These are phyloP conservation scores for Dicyrtomina minuta DNA, from an alignment of 2,888 invertebrate species.

Conservation along the genomic window DNA sequence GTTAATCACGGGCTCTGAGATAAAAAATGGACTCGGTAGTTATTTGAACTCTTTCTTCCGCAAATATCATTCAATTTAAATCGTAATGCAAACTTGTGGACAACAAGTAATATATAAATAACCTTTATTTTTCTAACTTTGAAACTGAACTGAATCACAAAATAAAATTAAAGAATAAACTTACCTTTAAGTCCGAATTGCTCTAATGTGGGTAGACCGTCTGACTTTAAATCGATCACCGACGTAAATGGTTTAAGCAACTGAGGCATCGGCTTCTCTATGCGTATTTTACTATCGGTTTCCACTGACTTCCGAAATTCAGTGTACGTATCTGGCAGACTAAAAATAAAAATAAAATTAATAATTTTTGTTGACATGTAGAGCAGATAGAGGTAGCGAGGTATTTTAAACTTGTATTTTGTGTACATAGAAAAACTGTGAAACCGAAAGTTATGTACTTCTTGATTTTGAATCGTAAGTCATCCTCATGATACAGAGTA, in stretches of 20 bases:
- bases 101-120: too few relatives aligned
- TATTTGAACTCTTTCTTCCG: too few relatives aligned
- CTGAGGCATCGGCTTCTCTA: constrained; percentile 45
- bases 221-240: constrained; percentile 19
- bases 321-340: constrained; percentile 49
- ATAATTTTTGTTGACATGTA: neutral
- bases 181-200: constrained; percentile 30
- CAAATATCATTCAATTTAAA: too few relatives aligned
- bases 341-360: constrained; percentile 1
- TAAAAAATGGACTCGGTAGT: too few relatives aligned
- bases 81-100: too few relatives aligned
- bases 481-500: constrained; percentile 47
- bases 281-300: constrained; percentile 35
- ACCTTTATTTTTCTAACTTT: too few relatives aligned
- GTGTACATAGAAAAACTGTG: too few relatives aligned
- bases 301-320: constrained; percentile 49
- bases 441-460: constrained; percentile 21
- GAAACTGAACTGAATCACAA: neutral
- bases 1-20: constrained; percentile 11
- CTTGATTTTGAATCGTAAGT: constrained; percentile 42
- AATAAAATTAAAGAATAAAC: neutral
- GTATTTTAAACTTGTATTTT: neutral
- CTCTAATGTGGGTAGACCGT: constrained; percentile 1
- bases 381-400: neutral
- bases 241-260: constrained; percentile 41